Conservation (phyloP, 2,113 vertebrate species). For the Columba janthina region DNA sequence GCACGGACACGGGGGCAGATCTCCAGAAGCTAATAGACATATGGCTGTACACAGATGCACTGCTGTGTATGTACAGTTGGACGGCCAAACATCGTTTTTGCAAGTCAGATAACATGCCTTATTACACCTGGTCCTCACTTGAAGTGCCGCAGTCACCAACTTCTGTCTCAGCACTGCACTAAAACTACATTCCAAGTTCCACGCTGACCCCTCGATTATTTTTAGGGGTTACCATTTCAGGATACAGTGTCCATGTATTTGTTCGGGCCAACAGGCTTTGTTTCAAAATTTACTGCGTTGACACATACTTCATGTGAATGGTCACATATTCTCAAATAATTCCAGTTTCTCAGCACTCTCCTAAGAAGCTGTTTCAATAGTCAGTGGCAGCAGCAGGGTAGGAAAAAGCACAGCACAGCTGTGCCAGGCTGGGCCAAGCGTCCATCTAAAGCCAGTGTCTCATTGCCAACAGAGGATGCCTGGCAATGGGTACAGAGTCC, state of each 20-base stretch:
- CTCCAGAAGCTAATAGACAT: not conserved
- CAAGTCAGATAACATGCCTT: not conserved
- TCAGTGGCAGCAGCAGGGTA: not conserved
- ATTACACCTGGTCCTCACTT: not conserved
- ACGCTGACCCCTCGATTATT: not conserved
- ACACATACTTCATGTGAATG: not conserved
- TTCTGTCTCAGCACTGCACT: not conserved
- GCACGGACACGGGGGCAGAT: not conserved
- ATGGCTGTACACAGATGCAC: accelerated
- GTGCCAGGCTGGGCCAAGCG: not conserved
- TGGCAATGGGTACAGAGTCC: not conserved
- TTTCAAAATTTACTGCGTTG: not conserved
- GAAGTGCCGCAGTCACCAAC: not conserved
- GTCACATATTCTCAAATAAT: not conserved
- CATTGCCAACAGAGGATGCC: not conserved
- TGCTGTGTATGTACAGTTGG: not conserved
- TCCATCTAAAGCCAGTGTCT: not conserved
- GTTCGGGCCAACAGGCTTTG: not conserved
- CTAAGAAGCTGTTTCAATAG: not conserved
- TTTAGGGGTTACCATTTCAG: not conserved
- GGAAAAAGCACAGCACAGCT: not conserved
- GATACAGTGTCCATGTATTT: not conserved
- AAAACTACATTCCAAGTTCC: not conserved
- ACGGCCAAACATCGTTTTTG: not conserved
- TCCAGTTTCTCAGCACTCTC: not conserved